phyloP scores from a whole-genome alignment of 1,140 invertebrate species.

The Drosophila subpulchrella region DNA sequence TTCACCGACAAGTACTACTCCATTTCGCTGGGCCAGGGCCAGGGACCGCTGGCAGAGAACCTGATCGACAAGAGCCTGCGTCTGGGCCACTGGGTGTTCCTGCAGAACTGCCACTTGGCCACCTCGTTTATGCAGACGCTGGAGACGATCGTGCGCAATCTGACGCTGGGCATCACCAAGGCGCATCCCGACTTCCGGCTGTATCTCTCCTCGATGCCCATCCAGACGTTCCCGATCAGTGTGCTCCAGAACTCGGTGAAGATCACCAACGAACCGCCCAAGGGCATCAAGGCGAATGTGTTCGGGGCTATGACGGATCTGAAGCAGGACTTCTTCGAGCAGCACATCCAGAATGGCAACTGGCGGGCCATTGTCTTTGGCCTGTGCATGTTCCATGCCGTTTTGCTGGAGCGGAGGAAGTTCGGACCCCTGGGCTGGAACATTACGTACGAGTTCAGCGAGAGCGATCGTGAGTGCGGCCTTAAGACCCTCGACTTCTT shows the following conservation, averaged over 20 bases:
- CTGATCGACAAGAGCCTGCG: constrained; percentile 90
- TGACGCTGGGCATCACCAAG: constrained; percentile 87
- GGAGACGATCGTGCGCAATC: constrained; percentile 89
- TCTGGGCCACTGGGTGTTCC: constrained; percentile 92
- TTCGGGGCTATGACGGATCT: constrained; percentile 92
- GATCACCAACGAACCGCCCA: constrained; percentile 96
- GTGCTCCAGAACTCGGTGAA: constrained; percentile 96
- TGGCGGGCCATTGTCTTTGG: constrained; percentile 93
- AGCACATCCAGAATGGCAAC: constrained; percentile 88
- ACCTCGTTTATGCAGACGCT: constrained; percentile 94
- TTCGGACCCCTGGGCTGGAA: constrained; percentile 96
- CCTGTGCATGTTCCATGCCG: constrained; percentile 93
- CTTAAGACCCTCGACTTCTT: constrained; percentile 94
- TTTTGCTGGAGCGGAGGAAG: constrained; percentile 95
- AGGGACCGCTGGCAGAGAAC: constrained; percentile 92
- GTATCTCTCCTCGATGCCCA: constrained; percentile 95
- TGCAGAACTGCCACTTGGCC: constrained; percentile 96
- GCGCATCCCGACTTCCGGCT: constrained; percentile 91
- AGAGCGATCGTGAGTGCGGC: constrained; percentile 94
- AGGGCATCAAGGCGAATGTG: constrained; percentile 93
- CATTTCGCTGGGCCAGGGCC: constrained; percentile 96
- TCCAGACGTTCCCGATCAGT: constrained; percentile 93
- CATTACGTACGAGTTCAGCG: constrained; percentile 95
- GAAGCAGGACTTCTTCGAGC: constrained; percentile 91
- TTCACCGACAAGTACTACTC: constrained; percentile 91